Conservation (phyloP, 2,797 vertebrate species). For the Premnoplex brunnescens region DNA sequence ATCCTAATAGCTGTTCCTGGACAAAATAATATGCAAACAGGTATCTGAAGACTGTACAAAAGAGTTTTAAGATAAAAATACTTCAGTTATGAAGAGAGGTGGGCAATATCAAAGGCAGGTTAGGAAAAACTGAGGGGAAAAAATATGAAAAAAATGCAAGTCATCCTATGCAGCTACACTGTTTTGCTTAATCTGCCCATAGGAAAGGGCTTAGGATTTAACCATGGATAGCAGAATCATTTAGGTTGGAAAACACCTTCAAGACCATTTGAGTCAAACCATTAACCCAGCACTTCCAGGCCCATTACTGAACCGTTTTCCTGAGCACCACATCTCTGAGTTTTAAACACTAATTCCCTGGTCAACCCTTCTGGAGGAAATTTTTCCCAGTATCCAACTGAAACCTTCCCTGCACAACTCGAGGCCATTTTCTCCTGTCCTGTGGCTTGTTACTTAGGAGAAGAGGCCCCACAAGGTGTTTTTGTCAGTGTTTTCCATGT, state of each 20-base stretch:
- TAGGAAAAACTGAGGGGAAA: not conserved
- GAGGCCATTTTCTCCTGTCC: not conserved
- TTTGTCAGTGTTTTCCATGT: not conserved
- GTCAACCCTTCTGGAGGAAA: not conserved
- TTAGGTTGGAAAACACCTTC: not conserved
- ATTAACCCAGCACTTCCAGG: not conserved
- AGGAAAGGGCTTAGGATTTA: not conserved
- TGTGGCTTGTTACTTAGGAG: not conserved
- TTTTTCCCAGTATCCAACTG: not conserved
- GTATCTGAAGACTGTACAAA: not conserved
- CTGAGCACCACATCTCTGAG: accelerated
- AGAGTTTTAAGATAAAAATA: not conserved
- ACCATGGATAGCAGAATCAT: not conserved
- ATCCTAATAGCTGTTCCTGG: not conserved
- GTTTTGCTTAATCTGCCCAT: not conserved
- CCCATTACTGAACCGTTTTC: not conserved
- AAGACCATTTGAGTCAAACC: not conserved
- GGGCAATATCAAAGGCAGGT: not conserved
- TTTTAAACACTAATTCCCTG: not conserved
- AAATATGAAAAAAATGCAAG: not conserved
- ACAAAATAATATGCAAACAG: not conserved
- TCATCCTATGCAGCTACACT: not conserved
- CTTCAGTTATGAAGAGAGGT: not conserved
- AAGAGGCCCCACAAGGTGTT: not conserved
- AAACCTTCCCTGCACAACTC: not conserved